A percentile compares a stretch with the other conserved stretches of the same genome.
Conservation (phyloP, 2,113 vertebrate genomes). For the Dicentrarchus labrax region DNA sequence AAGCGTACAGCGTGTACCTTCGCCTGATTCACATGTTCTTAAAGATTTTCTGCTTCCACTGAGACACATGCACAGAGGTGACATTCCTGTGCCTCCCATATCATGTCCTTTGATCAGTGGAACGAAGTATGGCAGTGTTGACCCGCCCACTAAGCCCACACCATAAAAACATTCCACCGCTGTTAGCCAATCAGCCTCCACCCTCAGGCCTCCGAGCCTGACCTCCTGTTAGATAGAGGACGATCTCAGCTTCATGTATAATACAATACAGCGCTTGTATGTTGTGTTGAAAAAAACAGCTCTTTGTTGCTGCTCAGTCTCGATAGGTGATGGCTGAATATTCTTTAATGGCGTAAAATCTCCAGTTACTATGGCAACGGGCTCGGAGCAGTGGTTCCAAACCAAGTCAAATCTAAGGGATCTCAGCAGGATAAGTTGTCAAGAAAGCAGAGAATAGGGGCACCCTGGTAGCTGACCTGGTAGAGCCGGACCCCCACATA, state of each 20-base stretch:
- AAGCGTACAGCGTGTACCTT: neutral
- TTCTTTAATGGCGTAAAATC: neutral
- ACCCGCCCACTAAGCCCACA: constrained; percentile 64
- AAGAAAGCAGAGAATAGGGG: neutral
- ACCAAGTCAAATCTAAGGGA: no score
- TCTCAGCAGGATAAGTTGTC: neutral
- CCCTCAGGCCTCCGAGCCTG: constrained; percentile 11
- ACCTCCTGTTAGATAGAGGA: constrained; percentile 22
- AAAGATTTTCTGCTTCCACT: neutral
- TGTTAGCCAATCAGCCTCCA: constrained; percentile 57
- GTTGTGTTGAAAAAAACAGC: neutral
- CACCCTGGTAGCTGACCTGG: no score
- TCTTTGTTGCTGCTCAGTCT: neutral
- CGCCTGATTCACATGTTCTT: neutral
- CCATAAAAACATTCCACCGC: constrained; percentile 70
- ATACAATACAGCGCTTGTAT: neutral
- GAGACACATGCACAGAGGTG: constrained; percentile 17
- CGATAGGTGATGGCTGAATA: neutral
- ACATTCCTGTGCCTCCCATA: constrained; percentile 66
- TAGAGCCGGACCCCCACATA: no score
- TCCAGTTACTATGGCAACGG: neutral
- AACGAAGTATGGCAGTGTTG: constrained; percentile 6
- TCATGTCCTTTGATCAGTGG: constrained; percentile 62
- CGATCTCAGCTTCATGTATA: neutral
- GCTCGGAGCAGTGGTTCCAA: neutral